Percentiles rank a stretch among this genome's conserved stretches.
These are phyloP conservation scores for Drosophila pandora DNA, from an alignment of 1,140 invertebrate genomes.

Conservation along the genomic window DNA sequence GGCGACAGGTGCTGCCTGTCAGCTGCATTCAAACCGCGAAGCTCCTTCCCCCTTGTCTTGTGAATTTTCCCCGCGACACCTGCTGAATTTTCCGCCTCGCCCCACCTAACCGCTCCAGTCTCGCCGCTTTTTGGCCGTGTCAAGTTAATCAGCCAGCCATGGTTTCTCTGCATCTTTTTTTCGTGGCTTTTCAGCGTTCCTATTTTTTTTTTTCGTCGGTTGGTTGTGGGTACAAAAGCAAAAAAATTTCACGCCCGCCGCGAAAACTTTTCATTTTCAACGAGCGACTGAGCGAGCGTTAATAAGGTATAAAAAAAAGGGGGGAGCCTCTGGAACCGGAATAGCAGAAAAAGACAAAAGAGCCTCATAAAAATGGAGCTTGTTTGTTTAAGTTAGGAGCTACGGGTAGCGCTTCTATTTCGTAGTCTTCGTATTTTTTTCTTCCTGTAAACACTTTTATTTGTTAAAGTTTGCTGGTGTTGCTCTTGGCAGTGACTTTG, in stretches of 20 bases:
- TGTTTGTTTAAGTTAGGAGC: slow-evolving; percentile 64
- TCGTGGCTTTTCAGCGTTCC: slow-evolving; percentile 30
- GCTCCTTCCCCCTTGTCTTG: slow-evolving; percentile 8
- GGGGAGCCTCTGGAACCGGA: slow-evolving; percentile 14
- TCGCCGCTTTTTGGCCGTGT: slow-evolving; percentile 37
- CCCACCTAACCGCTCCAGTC: not conserved
- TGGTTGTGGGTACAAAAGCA: not conserved
- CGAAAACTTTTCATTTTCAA: slow-evolving; percentile 65
- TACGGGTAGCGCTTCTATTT: slow-evolving; percentile 23
- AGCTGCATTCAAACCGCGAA: slow-evolving; percentile 68
- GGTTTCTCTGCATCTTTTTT: slow-evolving; percentile 36
- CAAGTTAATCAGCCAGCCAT: slow-evolving; percentile 74
- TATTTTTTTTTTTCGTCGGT: slow-evolving; percentile 11
- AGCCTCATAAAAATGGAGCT: slow-evolving; percentile 68
- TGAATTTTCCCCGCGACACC: slow-evolving; percentile 10
- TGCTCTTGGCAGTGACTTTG: slow-evolving; percentile 80
- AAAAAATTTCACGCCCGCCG: slow-evolving; percentile 68
- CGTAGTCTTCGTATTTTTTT: slow-evolving; percentile 3
- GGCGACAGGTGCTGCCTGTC: slow-evolving; percentile 73
- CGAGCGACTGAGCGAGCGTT: slow-evolving; percentile 53
- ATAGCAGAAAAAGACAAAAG: slow-evolving; percentile 50
- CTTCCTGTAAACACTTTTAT: slow-evolving; percentile 53
- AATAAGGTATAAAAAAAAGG: slow-evolving; percentile 73
- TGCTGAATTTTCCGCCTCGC: slow-evolving; percentile 1
- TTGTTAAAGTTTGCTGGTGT: slow-evolving; percentile 51